phyloP scores from a whole-genome alignment of 2,888 invertebrate species.

The Eilema caniola region DNA sequence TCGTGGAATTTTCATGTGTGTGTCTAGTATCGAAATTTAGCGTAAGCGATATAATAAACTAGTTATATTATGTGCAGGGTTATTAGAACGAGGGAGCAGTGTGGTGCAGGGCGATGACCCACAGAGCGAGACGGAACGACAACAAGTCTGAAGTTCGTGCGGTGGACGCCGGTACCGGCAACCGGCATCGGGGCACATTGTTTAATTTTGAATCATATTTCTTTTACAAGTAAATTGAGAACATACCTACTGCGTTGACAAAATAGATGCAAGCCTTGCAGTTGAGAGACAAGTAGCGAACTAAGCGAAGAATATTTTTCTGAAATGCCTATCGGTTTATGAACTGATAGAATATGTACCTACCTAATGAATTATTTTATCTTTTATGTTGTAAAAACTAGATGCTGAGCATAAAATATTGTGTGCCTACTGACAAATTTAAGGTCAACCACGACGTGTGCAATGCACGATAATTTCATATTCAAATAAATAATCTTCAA shows the following conservation, averaged over 20 bases:
- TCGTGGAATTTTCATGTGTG: slow-evolving; percentile 13
- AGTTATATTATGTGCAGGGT: slow-evolving; percentile 72
- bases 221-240: slow-evolving; percentile 30
- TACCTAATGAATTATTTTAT: too few relatives aligned
- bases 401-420: background rate
- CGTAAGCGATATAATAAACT: slow-evolving; percentile 64
- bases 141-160: slow-evolving; percentile 85
- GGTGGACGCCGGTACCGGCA: slow-evolving; percentile 40
- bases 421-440: background rate
- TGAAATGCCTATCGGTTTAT: background rate
- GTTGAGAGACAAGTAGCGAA: background rate
- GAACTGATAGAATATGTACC: background rate
- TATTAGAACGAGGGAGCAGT: slow-evolving; percentile 82
- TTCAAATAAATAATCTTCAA: background rate
- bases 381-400: background rate
- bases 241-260: background rate
- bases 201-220: slow-evolving; percentile 43
- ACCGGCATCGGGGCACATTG: slow-evolving; percentile 37
- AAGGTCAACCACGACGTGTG: background rate
- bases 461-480: background rate
- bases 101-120: slow-evolving; percentile 81
- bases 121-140: slow-evolving; percentile 83
- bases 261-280: background rate
- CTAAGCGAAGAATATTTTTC: background rate
- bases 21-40: slow-evolving; percentile 43